These are phyloP conservation scores for Pterobdella sp. DNA, from an alignment of 2,888 invertebrate species.

Conservation along the genomic window DNA sequence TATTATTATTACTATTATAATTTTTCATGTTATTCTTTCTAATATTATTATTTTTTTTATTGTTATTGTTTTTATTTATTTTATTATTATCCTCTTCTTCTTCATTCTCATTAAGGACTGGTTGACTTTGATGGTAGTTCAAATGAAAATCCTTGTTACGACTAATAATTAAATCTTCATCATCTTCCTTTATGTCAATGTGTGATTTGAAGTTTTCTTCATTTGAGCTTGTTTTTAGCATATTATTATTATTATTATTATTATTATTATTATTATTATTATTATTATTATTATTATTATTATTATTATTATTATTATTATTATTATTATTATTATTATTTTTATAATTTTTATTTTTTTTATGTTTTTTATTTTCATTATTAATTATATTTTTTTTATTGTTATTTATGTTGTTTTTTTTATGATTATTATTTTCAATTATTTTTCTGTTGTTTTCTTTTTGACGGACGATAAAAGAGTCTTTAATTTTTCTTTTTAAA, in stretches of 20 bases:
- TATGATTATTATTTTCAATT: too few relatives aligned
- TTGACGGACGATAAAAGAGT: too few relatives aligned
- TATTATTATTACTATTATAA: not conserved
- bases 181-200: too few relatives aligned
- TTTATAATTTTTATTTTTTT: not conserved
- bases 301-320: not conserved
- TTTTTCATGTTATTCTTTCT: not conserved
- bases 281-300: conserved; percentile 1
- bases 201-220: too few relatives aligned
- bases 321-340: not conserved
- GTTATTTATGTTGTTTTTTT: too few relatives aligned
- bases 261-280: not conserved
- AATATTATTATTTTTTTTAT: not conserved
- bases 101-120: not conserved
- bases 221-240: too few relatives aligned
- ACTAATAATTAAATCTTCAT: too few relatives aligned
- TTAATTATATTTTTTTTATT: not conserved
- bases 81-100: not conserved
- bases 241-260: conserved; percentile 1
- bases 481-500: too few relatives aligned
- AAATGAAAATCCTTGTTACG: too few relatives aligned
- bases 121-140: too few relatives aligned
- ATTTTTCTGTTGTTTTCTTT: too few relatives aligned
- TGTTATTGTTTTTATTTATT: not conserved
- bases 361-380: not conserved